Base-by-base conservation (phyloP, 2,797 vertebrate genomes). In the Capromys pilorides region DNA sequence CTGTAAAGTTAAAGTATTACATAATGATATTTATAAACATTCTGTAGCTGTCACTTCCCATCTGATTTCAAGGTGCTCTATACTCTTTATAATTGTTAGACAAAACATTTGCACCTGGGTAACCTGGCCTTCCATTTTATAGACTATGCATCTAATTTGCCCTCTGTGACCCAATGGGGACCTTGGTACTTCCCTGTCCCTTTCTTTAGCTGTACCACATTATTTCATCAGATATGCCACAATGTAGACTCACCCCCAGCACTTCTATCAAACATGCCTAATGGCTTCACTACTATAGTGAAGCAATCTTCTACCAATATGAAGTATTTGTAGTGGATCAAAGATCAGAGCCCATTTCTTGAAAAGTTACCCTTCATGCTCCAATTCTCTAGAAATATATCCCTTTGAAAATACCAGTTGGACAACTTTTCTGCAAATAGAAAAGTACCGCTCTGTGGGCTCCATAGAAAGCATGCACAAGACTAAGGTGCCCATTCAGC, bases 401-500 rank as follows among this genome's bases (percentile, higher is more conserved):
- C 59, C 91, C 93, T 94, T 96, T 86, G 69, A 95, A 94, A 96
- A 88, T 86, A 93, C 75, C 78, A 36, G 51, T 93, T 91, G 18
- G 90, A 93, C 87, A 93, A 92, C 31, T 96, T 96, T 24, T 75
- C 45, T 5, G 3, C 33, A 80, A 83, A 95, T n/a, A 54, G 39
- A 61, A 96, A 93, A 95, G 86, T 39, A 61, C 28, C 67, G 51
- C 82, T 59, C 54, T 83, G 18, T 5, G 54, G 64, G 7, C 69
- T 90, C 73, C 21, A 83, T 51, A 88, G 79, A 83, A 95, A 90
- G 88, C 62, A 67, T 78, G 71, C 77, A 39, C 61, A 24, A 26
- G 31, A 77, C 73, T 49, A 95, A 95, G 45, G 51, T 62, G 9
- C 26, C 64, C 41, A 61, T 49, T 85, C 85, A 90, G 24, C n/a